Evolutionary conservation across 2,113 vertebrate genomes (phyloP).

Genomic region (Zingel zingel): DNA sequence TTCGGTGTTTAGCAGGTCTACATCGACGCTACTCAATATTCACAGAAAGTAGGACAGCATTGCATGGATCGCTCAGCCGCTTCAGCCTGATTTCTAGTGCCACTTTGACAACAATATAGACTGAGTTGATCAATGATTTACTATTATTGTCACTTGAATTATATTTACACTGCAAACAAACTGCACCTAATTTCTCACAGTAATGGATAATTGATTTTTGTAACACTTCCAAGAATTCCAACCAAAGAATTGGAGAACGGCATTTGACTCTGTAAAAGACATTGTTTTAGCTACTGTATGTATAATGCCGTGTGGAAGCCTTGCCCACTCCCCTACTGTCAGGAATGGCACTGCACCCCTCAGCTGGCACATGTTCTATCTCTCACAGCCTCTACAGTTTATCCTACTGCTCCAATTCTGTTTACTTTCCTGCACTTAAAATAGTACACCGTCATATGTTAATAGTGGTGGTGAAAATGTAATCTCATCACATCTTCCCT

Average conservation of each 20-base stretch:
- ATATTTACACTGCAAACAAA: background rate
- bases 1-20: background rate
- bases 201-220: background rate
- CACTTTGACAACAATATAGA: background rate
- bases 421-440: slow-evolving; percentile 6
- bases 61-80: background rate
- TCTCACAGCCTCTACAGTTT: slow-evolving; percentile 4
- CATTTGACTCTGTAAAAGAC: background rate
- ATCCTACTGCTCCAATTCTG: background rate
- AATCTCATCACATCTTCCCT: background rate
- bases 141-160: background rate
- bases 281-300: background rate
- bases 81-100: background rate
- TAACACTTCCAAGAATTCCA: background rate
- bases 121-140: background rate
- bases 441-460: background rate
- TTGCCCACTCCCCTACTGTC: background rate
- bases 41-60: background rate
- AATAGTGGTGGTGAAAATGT: background rate
- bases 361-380: background rate
- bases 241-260: background rate
- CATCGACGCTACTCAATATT: background rate
- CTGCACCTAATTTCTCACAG: too few species aligned
- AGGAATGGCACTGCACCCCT: background rate
- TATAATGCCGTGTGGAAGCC: too few species aligned